Conservation (phyloP, 2,888 invertebrate genomes). For the Caenorhabditis panamensis region DNA sequence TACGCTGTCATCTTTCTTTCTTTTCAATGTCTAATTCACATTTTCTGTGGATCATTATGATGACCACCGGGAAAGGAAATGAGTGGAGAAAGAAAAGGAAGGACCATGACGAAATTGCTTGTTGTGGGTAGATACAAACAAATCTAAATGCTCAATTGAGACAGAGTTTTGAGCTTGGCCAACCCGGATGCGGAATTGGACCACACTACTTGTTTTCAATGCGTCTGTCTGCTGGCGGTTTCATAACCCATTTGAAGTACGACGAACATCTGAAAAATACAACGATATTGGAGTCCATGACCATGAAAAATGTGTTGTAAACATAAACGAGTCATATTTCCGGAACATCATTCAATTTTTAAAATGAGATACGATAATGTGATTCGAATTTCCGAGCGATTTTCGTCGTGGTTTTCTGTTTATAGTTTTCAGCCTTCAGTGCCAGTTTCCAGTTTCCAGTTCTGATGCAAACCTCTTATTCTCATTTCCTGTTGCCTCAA, state of each 20-base stretch:
- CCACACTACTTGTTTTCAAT: not conserved
- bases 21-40: too few relatives aligned
- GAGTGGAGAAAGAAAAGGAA: not conserved
- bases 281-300: too few relatives aligned
- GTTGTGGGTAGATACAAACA: not conserved
- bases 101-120: not conserved
- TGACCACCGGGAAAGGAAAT: not conserved
- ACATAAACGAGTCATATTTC: too few relatives aligned
- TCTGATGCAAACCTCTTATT: too few relatives aligned
- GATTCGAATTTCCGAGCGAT: constrained; percentile 52
- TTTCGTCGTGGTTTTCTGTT: constrained; percentile 23
- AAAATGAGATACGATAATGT: too few relatives aligned
- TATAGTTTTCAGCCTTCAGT: constrained; percentile 38
- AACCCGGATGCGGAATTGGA: not conserved
- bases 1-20: constrained; percentile 10
- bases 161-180: too few relatives aligned
- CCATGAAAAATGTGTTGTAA: too few relatives aligned
- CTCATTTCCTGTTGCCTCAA: not conserved
- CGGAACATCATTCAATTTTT: too few relatives aligned
- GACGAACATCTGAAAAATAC: too few relatives aligned
- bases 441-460: not conserved
- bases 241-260: too few relatives aligned
- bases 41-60: not conserved
- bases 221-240: too few relatives aligned
- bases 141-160: not conserved